Evolutionary conservation across 2,113 vertebrate species (phyloP).

Genomic region (Percina caprodes): DNA sequence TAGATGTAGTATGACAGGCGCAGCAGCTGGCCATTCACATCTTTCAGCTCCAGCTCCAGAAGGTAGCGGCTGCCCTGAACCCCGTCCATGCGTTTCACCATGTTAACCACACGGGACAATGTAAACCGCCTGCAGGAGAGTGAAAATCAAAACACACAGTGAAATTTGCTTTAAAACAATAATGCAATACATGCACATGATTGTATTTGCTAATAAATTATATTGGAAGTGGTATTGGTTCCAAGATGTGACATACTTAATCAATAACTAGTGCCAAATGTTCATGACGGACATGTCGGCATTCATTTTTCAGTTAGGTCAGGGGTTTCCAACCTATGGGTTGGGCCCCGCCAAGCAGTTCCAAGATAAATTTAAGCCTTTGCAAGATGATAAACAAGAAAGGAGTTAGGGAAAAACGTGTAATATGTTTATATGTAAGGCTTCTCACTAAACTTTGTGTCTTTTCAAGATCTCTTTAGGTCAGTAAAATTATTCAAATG

Average conservation of each 20-base stretch:
- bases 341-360: background rate
- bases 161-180: background rate
- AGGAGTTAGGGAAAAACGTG: background rate
- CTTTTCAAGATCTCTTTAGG: background rate
- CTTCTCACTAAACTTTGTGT: background rate
- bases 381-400: background rate
- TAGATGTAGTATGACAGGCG: conserved; percentile 91
- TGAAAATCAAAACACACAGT: background rate
- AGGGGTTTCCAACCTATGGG: background rate
- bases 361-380: background rate
- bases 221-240: background rate
- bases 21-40: conserved; percentile 72
- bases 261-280: too few species aligned
- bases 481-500: background rate
- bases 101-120: conserved; percentile 86
- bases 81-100: conserved; percentile 90
- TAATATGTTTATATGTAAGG: background rate
- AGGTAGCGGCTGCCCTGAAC: conserved; percentile 89
- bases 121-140: conserved; percentile 84
- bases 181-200: background rate
- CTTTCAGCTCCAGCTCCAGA: conserved; percentile 90
- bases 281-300: background rate
- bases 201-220: background rate
- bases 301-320: background rate
- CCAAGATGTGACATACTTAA: background rate